Evolutionary conservation across 2,888 invertebrate genomes (phyloP), one percentile per base, ranked within the genome.

Genomic region (Carterocephalus palaemon): DNA sequence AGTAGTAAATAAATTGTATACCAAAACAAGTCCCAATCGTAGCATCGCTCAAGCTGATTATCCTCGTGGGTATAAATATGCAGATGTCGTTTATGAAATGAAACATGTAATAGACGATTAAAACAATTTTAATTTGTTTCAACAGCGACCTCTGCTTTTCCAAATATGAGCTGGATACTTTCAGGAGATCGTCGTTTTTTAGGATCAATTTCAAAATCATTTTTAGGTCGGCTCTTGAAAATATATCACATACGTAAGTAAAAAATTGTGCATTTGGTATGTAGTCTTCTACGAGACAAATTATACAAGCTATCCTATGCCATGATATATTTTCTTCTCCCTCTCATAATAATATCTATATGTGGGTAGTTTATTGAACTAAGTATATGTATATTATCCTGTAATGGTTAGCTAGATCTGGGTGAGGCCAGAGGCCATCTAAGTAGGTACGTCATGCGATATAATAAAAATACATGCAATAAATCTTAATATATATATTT

Each of bases 71-170:
- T 48, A 64, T 59, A 20, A 52, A 71, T 8, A 69, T 53, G 7
- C 67, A 24, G n/a, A 63, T 32, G 29, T 59, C 67, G 22, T 69
- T 66, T 1, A 67, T 24, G 2, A 67, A 59, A 47, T 69, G 67
- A 16, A 62, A 64, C 1, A 43, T 15, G 23, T 66, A 67, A 15
- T 62, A 64, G n/a, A 54, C 41, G 2, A 70, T 26, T n/a, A 70
- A 26, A 10, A 67, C 51, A 3, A 54, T 52, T 29, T 70, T 68
- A 1, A 66, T 65, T 4, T 41, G 58, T 15, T 47, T 60, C 37
- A 71, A 37, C 0, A 59, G 12, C 9, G 47, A 57, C 23, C 39
- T 39, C 17, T 71, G 54, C 5, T 41, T 31, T 1, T 49, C 29
- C 0, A 46, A 23, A 41, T 52, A 57, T 15, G 38, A 47, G 15